Evolutionary conservation across 2,888 invertebrate species (phyloP).

Genomic region (Teinopalpus imperialis): DNA sequence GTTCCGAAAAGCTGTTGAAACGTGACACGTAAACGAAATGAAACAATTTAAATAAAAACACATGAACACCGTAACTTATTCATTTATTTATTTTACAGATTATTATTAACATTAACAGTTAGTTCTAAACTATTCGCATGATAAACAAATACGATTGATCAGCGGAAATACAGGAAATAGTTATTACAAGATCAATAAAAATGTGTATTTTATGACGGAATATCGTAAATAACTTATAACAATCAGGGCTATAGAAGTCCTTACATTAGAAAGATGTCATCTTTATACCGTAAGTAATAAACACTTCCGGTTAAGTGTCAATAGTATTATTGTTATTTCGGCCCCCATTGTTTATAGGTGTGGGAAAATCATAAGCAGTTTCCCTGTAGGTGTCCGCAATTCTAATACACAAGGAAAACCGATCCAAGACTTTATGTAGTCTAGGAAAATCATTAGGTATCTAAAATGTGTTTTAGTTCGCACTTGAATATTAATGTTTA

Average conservation of each 20-base stretch:
- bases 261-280: background rate
- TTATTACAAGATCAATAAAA: background rate
- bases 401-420: slow-evolving; percentile 14
- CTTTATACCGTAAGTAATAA: slow-evolving; percentile 7
- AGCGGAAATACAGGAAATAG: background rate
- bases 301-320: background rate
- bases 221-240: background rate
- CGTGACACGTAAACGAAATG: too few relatives aligned
- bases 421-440: background rate
- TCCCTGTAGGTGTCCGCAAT: slow-evolving; percentile 14
- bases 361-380: background rate
- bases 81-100: too few relatives aligned
- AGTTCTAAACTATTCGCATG: too few relatives aligned
- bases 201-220: slow-evolving; percentile 1
- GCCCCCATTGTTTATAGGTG: slow-evolving; percentile 11
- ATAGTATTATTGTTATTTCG: slow-evolving; percentile 15
- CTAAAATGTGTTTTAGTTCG: background rate
- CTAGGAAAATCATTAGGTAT: slow-evolving; percentile 18
- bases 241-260: background rate
- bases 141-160: too few relatives aligned
- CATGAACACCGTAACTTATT: too few relatives aligned
- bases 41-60: too few relatives aligned
- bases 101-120: too few relatives aligned
- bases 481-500: background rate
- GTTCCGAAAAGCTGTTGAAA: too few relatives aligned